phyloP scores from a whole-genome alignment of 1,140 invertebrate genomes.

The Lordiphosa stackelbergi region DNA sequence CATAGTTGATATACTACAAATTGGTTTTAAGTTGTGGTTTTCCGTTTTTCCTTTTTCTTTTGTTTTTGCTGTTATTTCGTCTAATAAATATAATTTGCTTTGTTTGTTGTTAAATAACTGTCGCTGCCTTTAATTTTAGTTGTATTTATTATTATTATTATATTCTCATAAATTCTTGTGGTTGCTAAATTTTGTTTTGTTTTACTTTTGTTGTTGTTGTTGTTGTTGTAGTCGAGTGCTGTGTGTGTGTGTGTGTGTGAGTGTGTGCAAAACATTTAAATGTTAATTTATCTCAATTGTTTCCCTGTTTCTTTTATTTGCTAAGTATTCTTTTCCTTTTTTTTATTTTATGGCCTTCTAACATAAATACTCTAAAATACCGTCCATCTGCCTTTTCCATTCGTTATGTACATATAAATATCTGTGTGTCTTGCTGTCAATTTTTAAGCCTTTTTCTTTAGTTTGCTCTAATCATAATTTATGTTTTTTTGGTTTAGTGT shows the following conservation, averaged over 20 bases:
- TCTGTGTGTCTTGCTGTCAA: conserved; percentile 15
- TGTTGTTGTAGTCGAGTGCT: conserved; percentile 33
- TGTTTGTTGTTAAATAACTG: conserved; percentile 22
- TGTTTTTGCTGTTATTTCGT: conserved; percentile 39
- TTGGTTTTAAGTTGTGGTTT: conserved; percentile 31
- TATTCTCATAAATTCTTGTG: conserved; percentile 74
- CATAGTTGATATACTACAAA: conserved; percentile 74
- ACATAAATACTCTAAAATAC: conserved; percentile 73
- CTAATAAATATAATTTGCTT: conserved; percentile 68
- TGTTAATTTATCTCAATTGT: conserved; percentile 73
- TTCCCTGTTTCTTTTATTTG: conserved; percentile 74
- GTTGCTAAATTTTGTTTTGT: conserved; percentile 70
- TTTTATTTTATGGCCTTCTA: conserved; percentile 47
- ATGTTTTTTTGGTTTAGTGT: conserved; percentile 44
- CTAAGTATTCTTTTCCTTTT: conserved; percentile 53
- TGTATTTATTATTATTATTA: conserved; percentile 60
- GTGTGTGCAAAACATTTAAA: conserved; percentile 65
- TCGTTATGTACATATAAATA: conserved; percentile 52
- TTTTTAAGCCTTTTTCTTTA: conserved; percentile 44
- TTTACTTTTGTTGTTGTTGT: conserved; percentile 60
- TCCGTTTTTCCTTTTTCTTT: conserved; percentile 21
- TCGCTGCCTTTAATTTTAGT: conserved; percentile 35
- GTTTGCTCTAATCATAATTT: conserved; percentile 30
- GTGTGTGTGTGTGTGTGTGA: conserved; percentile 18
- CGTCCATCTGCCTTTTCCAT: conserved; percentile 20